Evolutionary conservation across 2,113 vertebrate species (phyloP).

Genomic region (Camelus dromedarius): DNA sequence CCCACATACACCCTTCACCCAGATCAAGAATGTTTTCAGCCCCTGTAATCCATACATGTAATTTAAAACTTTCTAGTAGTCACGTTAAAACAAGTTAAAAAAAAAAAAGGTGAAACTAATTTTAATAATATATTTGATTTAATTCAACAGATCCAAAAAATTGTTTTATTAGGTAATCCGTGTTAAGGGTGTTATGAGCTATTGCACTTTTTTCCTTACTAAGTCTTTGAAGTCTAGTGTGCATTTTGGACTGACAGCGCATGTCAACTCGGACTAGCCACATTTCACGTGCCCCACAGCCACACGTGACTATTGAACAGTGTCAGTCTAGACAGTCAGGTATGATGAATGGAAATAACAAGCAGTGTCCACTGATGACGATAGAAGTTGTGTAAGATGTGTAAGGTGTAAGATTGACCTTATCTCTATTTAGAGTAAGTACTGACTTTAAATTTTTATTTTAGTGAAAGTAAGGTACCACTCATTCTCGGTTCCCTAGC

Average conservation of each 20-base stretch:
- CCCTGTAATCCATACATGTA: neutral
- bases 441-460: neutral
- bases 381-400: neutral
- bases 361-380: neutral
- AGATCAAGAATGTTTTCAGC: neutral
- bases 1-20: neutral
- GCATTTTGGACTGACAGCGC: neutral
- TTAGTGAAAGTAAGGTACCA: neutral
- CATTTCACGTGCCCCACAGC: neutral
- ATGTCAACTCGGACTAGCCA: neutral
- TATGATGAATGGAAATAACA: neutral
- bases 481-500: conserved; percentile 20
- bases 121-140: neutral
- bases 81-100: neutral
- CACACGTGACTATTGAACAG: neutral
- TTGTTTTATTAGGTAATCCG: neutral
- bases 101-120: neutral
- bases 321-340: neutral
- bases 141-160: neutral
- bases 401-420: neutral
- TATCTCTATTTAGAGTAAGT: neutral
- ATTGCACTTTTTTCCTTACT: neutral
- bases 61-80: neutral
- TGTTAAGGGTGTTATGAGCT: neutral
- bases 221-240: neutral